Evolutionary conservation across 1,140 invertebrate species (phyloP), one percentile per base, ranked within the genome.

Genomic region (Pantala flavescens): DNA sequence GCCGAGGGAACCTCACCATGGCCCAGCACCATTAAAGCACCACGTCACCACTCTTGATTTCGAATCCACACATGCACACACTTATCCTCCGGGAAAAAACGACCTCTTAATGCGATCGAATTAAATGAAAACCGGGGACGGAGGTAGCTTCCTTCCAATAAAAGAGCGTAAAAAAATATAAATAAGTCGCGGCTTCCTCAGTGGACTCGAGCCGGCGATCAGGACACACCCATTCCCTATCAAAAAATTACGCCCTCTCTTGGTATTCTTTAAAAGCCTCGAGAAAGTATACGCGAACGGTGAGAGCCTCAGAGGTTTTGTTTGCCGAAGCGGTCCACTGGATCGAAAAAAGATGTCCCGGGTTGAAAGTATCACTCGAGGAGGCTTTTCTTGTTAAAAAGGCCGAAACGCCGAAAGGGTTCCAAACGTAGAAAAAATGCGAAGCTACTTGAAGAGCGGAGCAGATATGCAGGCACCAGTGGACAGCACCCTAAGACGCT

Each of bases 31-130:
- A 36, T 36, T 36, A 36, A 36, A 36, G 28, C 28, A 36, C 49
- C 49, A 63, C 49, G 49, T 63, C 49, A 63, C 49, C 49, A 63
- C 49, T 63, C 49, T 63, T 63, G 49, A 63, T 63, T 63, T 63
- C 49, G 49, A 21, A 63, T 21, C n/a, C 49, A 63, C 49, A 21
- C 49, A 63, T 12, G 12, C 49, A 63, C 16, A 63, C 16, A 21
- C 49, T 63, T 63, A 63, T 21, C n/a, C 49, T 63, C 49, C 49
- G 49, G 49, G 16, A 12, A 16, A 49, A 16, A 16, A 63, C 12
- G n/a, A 19, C n/a, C 49, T 63, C 14, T 7, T 1, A 7, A 63
- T 19, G n/a, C 49, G 49, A 63, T 19, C 49, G n/a, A 63, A 14
- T 3, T 7, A 63, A 19, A 63, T 63, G 28, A 36, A 36, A 63